Base-by-base conservation (phyloP, 2,113 vertebrate genomes). In the Pelobates fuscus region DNA sequence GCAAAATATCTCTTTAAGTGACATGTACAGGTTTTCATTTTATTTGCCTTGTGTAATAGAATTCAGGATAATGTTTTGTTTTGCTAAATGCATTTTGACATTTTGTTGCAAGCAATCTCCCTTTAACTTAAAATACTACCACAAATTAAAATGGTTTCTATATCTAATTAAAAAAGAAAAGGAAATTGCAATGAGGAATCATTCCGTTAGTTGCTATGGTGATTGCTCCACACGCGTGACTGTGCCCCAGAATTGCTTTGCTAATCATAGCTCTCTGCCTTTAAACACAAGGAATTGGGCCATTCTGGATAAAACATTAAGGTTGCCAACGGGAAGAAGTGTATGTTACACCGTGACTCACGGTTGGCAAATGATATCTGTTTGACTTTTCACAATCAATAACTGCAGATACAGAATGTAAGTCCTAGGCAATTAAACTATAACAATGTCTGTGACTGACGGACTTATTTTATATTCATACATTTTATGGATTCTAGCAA, bases 311-410 rank as follows among this genome's bases (percentile, higher is more conserved):
- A n/a, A 46, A 61, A 61, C 58, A 8, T 43, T 17, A 68, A 32
- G 17, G 32, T 41, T 41, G 61, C 12, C 8, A 25, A 18, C 17
- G 57, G 41, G 37, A 46, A 11, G 59, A 24, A 61, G 26, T 60
- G 17, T 20, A 44, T 71, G 43, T 43, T 26, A 1, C 14, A n/a
- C 17, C n/a, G 29, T 43, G 21, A 20, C 10, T 20, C 69, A 61
- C 17, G n/a, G 1, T 61, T 46, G 44, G 17, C 17, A 18, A 49
- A 14, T 17, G 44, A 14, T 49, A 20, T 20, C 57, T 60, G 69
- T 71, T 70, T 70, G 54, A 26, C 57, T 60, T n/a, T 24, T 21
- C 37, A n/a, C 17, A 58, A 71, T 71, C 69, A 61, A 71, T 71
- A 71, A 3, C 2, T 46, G 2, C 43, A n/a, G 54, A 23, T 41